Base-by-base conservation (phyloP, 2,888 invertebrate species). In the Euplexia lucipara region DNA sequence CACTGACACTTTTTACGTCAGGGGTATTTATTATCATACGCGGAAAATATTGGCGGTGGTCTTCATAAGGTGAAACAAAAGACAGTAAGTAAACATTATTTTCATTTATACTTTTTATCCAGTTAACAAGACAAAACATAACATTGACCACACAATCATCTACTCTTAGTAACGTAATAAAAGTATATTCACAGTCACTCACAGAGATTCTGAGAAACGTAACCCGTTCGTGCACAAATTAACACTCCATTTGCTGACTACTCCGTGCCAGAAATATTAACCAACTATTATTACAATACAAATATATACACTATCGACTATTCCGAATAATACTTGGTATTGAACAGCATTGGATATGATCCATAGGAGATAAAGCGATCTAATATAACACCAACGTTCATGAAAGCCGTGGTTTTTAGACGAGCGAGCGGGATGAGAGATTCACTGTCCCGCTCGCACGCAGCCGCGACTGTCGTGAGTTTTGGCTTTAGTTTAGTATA, bases 241-340 rank as follows among this genome's bases (percentile, higher is more conserved):
- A 35, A 56, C n/a, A 56, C 39, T 75, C 61, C 69, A 75, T 62
- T 75, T 32, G 22, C 26, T 57, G 26, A 30, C 26, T 39, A 56
- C 42, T 70, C 70, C 47, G 22, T 44, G 47, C 8, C 56, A 52
- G n/a, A 30, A 49, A 61, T 30, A 57, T 53, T 51, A 26, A 26
- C 39, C 20, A 20, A 34, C 57, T 26, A 51, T 63, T 16, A 56
- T 20, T 60, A 53, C 22, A 58, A 22, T 65, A 71, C 51, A 54
- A 47, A 26, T 26, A 26, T 26, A 26, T 30, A 60, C 35, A 47
- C 75, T 71, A 65, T 41, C 20, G 6, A 52, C 66, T 73, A 76
- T 59, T 54, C 14, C 65, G 26, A 58, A 51, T 65, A 76, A 78
- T 80, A 73, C 70, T 78, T 54, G 26, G 65, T 62, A 75, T 54